Base-by-base conservation (phyloP, 2,888 invertebrate species). In the Drepana falcataria region DNA sequence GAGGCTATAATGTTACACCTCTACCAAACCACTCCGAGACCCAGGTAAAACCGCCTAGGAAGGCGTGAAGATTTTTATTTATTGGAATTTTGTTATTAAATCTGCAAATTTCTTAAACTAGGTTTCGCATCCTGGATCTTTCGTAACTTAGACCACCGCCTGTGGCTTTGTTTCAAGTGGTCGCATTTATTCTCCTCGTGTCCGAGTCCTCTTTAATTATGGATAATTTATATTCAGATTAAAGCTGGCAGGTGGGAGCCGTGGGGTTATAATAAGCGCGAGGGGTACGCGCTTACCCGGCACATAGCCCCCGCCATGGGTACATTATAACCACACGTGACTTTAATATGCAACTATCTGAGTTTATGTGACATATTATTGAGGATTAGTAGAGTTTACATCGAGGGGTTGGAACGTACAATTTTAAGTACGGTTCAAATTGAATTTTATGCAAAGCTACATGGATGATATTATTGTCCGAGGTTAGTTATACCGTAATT, bases 161-260 rank as follows among this genome's bases (percentile, higher is more conserved):
- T 63, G 64, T 66, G 77, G 85, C 84, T 86, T 88, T 86, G 85
- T 87, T 86, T 84, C 88, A 85, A 87, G 88, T 85, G 85, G 82
- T 78, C 86, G 81, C 89, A 89, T 89, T 89, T 88, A 89, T 89
- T 88, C 90, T 75, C 79, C 75, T 78, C 77, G 79, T 87, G 89
- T 87, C 90, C 87, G 82, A 87, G 81, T 84, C 79, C 79, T 85
- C 84, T 88, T 89, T 90, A 90, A 90, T 90, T 90, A 88, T 87
- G 83, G 84, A 88, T 86, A 89, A 90, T 90, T 90, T 90, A 90
- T 90, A 90, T 90, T 88, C 89, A 89, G 89, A 88, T 89, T 90
- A 89, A 83, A 81, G 75, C 75, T 73, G 77, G 71, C 87, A 87
- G 89, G 87, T 87, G 86, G 80, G 67, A 68, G 73, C 61, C 55